Conservation (phyloP, 30 jellyfish, hydroid and myxozoan genomes). For the Aurelia coerulea region DNA sequence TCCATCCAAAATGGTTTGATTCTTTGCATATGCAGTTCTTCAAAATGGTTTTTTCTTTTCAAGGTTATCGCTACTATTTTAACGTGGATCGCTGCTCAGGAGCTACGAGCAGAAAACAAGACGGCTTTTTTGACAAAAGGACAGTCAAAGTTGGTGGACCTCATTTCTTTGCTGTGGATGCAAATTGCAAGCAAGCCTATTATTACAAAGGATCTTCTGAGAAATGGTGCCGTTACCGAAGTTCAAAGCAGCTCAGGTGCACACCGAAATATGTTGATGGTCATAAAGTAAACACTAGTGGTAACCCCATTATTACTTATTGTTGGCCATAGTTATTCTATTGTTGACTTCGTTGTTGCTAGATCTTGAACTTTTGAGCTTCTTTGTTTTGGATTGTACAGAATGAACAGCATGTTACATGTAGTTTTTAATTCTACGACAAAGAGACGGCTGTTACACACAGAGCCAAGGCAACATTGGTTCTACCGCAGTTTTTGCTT, state of each 20-base stretch:
- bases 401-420: too few relatives aligned
- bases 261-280: conserved; percentile 19
- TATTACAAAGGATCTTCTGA: conserved; percentile 35
- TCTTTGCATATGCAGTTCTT: neutral
- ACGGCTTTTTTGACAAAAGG: conserved; percentile 7
- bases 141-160: conserved; percentile 67
- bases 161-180: conserved; percentile 68
- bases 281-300: neutral
- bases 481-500: too few relatives aligned
- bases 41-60: neutral
- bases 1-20: neutral
- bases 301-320: too few relatives aligned
- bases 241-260: conserved; percentile 27
- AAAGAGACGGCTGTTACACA: too few relatives aligned
- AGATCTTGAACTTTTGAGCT: too few relatives aligned
- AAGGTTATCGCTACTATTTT: conserved; percentile 51
- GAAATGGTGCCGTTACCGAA: conserved; percentile 52
- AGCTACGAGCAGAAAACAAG: conserved; percentile 17
- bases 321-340: too few relatives aligned
- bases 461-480: too few relatives aligned
- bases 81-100: conserved; percentile 78
- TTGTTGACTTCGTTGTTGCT: too few relatives aligned
- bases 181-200: conserved; percentile 56
- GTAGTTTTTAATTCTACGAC: too few relatives aligned
- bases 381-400: too few relatives aligned